phyloP scores from a whole-genome alignment of 2,113 vertebrate genomes.

The Poecile atricapillus region DNA sequence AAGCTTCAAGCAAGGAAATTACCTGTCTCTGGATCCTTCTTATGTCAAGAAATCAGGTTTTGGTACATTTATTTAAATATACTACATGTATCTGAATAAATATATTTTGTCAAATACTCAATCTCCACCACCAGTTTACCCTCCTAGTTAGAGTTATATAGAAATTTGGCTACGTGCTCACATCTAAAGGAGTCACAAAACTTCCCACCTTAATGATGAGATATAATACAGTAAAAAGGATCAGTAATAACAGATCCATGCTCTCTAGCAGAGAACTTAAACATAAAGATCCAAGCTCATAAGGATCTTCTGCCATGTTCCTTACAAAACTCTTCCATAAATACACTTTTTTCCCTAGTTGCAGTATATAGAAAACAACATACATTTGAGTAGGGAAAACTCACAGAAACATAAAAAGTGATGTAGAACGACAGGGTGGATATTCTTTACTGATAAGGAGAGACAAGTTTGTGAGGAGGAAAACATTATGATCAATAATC shows the following conservation, averaged over 20 bases:
- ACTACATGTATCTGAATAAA: background rate
- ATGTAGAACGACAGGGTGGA: background rate
- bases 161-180: background rate
- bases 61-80: background rate
- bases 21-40: background rate
- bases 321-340: background rate
- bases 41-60: background rate
- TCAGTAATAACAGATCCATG: background rate
- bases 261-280: background rate
- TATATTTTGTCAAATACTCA: background rate
- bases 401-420: background rate
- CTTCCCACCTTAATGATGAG: background rate
- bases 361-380: background rate
- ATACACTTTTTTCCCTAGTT: background rate
- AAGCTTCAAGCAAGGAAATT: background rate
- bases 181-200: background rate
- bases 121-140: background rate
- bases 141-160: background rate
- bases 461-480: background rate
- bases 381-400: conserved; percentile 11
- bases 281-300: background rate
- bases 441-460: background rate
- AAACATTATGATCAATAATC: background rate
- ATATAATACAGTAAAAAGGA: background rate
- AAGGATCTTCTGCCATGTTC: conserved; percentile 25